These are phyloP conservation scores for Pampus argenteus DNA, from an alignment of 2,797 vertebrate genomes.

Conservation along the genomic window DNA sequence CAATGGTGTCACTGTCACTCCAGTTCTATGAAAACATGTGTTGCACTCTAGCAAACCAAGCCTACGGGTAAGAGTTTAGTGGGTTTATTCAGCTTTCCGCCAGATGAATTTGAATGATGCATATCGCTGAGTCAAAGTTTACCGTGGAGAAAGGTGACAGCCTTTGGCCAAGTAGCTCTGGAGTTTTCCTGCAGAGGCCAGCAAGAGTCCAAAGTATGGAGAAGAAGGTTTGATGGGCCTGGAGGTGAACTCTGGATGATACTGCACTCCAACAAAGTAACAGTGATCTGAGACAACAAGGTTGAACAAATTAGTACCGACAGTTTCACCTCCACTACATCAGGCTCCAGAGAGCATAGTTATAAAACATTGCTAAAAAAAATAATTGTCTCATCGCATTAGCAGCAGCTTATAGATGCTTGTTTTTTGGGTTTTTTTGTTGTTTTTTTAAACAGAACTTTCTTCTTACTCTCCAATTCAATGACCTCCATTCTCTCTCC, in stretches of 20 bases:
- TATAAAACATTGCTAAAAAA: slow-evolving; percentile 1
- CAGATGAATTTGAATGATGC: not conserved
- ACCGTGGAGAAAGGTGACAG: slow-evolving; percentile 95
- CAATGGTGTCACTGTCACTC: slow-evolving; percentile 7
- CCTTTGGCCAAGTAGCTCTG: slow-evolving; percentile 91
- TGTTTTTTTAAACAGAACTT: not conserved
- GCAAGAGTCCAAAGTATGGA: slow-evolving; percentile 93
- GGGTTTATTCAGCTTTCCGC: not conserved
- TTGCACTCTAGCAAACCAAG: too few relatives aligned
- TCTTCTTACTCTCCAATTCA: slow-evolving; percentile 90
- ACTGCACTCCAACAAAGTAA: slow-evolving; percentile 97
- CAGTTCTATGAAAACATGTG: too few relatives aligned
- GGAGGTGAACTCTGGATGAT: slow-evolving; percentile 97
- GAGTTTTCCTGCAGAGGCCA: slow-evolving; percentile 93
- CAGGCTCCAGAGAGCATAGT: not conserved
- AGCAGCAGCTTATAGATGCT: not conserved
- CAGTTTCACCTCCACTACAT: not conserved
- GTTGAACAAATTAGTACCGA: not conserved
- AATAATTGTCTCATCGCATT: not conserved
- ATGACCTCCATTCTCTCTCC: slow-evolving; percentile 96
- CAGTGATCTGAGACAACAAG: slow-evolving; percentile 87
- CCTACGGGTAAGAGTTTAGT: too few relatives aligned
- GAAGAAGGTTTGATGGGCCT: slow-evolving; percentile 97
- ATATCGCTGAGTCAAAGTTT: slow-evolving; percentile 4
- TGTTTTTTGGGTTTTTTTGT: too few relatives aligned